Percentiles rank a stretch among this genome's conserved stretches.
Conservation (phyloP, 2,888 invertebrate species). For the Chaitophorus viminalis region DNA sequence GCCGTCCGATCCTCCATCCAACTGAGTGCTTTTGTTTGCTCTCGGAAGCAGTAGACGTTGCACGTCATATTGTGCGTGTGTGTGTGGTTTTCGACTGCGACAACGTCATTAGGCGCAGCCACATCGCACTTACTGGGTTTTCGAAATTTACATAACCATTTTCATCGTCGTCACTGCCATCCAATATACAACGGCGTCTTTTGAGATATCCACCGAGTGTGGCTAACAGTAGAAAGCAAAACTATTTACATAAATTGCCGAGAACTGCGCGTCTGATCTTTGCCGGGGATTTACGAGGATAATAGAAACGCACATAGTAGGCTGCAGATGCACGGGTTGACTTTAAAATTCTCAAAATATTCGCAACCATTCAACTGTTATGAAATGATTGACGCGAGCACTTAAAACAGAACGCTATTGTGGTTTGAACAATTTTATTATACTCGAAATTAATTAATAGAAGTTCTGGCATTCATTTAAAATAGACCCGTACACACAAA, state of each 20-base stretch:
- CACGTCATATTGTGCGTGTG: slow-evolving; percentile 3
- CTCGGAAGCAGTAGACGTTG: slow-evolving; percentile 25
- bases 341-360: background rate
- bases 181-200: slow-evolving; percentile 20
- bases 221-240: background rate
- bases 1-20: background rate
- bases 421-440: background rate
- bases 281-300: background rate
- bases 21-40: slow-evolving; percentile 53
- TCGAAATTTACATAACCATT: slow-evolving; percentile 59
- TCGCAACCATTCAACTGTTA: background rate
- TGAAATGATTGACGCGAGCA: background rate
- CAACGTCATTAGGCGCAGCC: slow-evolving; percentile 49
- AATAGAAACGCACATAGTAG: background rate
- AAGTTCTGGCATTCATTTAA: background rate
- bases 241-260: slow-evolving; percentile 40
- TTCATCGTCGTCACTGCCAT: slow-evolving; percentile 14
- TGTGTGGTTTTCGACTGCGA: slow-evolving; percentile 22
- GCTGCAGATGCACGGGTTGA: background rate
- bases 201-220: background rate
- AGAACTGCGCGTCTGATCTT: background rate
- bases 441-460: background rate
- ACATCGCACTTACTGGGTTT: slow-evolving; percentile 45
- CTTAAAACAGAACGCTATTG: background rate
- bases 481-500: background rate